phyloP scores from a whole-genome alignment of 2,797 vertebrate species.

The Centroberyx gerrardi region DNA sequence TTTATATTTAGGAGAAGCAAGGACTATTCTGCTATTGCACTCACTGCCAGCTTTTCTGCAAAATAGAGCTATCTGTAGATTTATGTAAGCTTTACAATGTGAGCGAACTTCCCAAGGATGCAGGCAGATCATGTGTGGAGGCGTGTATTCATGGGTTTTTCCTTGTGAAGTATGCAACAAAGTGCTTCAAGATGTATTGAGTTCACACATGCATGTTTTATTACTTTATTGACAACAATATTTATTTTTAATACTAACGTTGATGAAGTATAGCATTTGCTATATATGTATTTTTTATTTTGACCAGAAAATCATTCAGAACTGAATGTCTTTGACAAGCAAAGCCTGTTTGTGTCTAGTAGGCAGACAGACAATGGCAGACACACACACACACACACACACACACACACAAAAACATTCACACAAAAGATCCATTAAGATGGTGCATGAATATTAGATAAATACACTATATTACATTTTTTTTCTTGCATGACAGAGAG shows the following conservation, averaged over 20 bases:
- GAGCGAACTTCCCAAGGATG: neutral
- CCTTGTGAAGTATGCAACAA: neutral
- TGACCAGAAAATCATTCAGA: constrained; percentile 18
- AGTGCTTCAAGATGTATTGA: constrained; percentile 6
- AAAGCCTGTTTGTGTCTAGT: constrained; percentile 39
- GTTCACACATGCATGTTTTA: constrained; percentile 11
- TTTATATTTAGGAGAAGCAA: neutral
- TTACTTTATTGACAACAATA: neutral
- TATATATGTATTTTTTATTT: constrained; percentile 44
- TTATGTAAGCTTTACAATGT: neutral
- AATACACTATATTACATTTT: constrained; percentile 65
- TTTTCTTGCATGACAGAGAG: constrained; percentile 26
- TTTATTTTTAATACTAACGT: constrained; percentile 15
- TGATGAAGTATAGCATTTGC: constrained; percentile 23
- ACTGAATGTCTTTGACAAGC: constrained; percentile 12
- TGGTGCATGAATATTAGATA: constrained; percentile 74
- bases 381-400: neutral
- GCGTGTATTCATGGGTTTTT: neutral
- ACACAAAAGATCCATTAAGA: constrained; percentile 72
- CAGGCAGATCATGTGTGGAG: constrained; percentile 9
- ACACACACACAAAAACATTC: constrained; percentile 56
- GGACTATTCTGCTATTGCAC: neutral
- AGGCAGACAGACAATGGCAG: neutral
- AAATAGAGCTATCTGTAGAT: constrained; percentile 10
- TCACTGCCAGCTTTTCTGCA: neutral